Conservation (phyloP, 1,140 invertebrate genomes). For the Hylaeus anthracinus region DNA sequence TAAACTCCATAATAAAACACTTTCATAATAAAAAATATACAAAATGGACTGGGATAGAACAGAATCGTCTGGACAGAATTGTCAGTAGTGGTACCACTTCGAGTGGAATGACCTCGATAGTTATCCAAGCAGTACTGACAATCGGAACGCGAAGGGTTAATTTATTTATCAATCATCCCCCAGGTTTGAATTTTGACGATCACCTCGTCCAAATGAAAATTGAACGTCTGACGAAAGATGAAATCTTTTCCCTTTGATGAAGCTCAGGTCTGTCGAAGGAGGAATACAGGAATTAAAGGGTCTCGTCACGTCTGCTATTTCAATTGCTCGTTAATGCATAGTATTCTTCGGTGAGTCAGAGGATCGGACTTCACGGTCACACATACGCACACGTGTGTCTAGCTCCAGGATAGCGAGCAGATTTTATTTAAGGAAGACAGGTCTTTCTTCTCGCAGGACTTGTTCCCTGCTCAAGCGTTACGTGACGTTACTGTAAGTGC, state of each 20-base stretch:
- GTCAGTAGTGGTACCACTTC: too few relatives aligned
- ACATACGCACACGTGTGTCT: not conserved
- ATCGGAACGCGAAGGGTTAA: too few relatives aligned
- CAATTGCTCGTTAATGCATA: slow-evolving; percentile 27
- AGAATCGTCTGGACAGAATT: too few relatives aligned
- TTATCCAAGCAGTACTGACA: too few relatives aligned
- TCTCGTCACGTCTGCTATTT: not conserved
- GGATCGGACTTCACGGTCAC: slow-evolving; percentile 11
- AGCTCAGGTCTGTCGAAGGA: not conserved
- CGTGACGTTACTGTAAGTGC: slow-evolving; percentile 38
- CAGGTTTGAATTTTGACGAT: too few relatives aligned
- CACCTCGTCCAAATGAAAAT: not conserved
- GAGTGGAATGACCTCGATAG: too few relatives aligned
- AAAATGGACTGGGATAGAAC: too few relatives aligned
- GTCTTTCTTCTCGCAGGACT: slow-evolving; percentile 44
- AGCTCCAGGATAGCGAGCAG: slow-evolving; percentile 28
- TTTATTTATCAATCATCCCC: too few relatives aligned
- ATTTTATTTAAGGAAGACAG: slow-evolving; percentile 47
- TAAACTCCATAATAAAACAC: too few relatives aligned
- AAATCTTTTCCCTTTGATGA: not conserved
- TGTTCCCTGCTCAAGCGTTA: slow-evolving; percentile 24
- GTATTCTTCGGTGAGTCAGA: slow-evolving; percentile 16
- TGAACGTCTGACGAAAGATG: not conserved
- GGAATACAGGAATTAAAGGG: not conserved
- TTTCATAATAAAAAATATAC: too few relatives aligned